A percentile compares a stretch with the other conserved stretches of the same genome.
phyloP scores from a whole-genome alignment of 1,140 invertebrate species.

The Amphibalanus amphitrite region DNA sequence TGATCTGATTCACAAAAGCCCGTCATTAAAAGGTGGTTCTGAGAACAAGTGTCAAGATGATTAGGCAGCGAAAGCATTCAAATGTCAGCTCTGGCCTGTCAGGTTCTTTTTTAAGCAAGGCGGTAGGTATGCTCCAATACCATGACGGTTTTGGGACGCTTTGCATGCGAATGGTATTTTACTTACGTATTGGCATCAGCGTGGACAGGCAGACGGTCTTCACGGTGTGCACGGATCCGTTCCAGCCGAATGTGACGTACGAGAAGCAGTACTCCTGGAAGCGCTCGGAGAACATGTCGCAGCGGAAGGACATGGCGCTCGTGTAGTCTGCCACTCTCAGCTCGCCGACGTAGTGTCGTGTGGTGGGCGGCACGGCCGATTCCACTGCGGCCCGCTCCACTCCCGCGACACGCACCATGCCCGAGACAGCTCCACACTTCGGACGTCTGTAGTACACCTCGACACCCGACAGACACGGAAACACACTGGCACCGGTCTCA shows the following conservation, averaged over 20 bases:
- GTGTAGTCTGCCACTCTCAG: neutral
- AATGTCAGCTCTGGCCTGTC: too few species aligned
- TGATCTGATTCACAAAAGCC: too few species aligned
- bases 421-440: neutral
- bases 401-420: neutral
- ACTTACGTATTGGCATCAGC: neutral
- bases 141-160: too few species aligned
- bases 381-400: neutral
- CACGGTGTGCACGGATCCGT: neutral
- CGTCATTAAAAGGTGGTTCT: too few species aligned
- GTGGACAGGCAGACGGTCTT: neutral
- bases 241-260: neutral
- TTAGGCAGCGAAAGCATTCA: too few species aligned
- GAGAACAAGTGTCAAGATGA: too few species aligned
- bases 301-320: neutral
- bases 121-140: too few species aligned
- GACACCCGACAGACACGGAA: neutral
- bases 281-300: neutral
- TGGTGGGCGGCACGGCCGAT: neutral
- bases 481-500: neutral
- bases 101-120: too few species aligned
- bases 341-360: neutral
- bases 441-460: neutral
- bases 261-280: neutral
- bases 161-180: neutral